Conservation (phyloP, 2,113 vertebrate genomes). For the Etia nguti region DNA sequence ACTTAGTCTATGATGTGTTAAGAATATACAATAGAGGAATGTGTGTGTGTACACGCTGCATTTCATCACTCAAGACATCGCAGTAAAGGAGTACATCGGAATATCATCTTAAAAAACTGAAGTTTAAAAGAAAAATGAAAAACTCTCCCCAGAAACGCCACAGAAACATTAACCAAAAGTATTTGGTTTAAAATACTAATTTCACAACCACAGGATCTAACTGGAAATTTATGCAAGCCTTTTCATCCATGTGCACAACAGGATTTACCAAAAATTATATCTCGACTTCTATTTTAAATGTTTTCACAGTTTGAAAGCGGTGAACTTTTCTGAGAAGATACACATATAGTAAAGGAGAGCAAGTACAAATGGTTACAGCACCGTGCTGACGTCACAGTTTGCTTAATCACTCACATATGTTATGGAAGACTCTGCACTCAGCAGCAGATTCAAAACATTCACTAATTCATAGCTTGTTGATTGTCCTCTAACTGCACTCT, state of each 20-base stretch:
- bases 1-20: background rate
- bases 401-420: conserved; percentile 8
- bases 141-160: background rate
- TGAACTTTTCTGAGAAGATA: background rate
- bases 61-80: background rate
- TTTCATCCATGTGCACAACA: background rate
- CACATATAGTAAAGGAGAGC: background rate
- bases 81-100: background rate
- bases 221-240: background rate
- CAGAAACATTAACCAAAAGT: background rate
- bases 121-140: background rate
- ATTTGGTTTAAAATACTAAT: background rate
- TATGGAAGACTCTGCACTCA: conserved; percentile 22
- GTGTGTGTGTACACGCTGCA: background rate
- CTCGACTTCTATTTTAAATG: background rate
- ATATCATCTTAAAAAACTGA: background rate
- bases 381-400: background rate
- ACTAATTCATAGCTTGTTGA: conserved; percentile 17
- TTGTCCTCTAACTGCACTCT: background rate
- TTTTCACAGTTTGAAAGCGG: background rate
- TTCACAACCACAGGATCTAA: background rate
- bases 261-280: background rate
- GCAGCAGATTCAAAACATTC: conserved; percentile 3
- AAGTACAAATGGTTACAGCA: background rate
- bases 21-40: background rate